Evolutionary conservation across 2,113 vertebrate genomes (phyloP).

Genomic region (Fregetta grallaria): DNA sequence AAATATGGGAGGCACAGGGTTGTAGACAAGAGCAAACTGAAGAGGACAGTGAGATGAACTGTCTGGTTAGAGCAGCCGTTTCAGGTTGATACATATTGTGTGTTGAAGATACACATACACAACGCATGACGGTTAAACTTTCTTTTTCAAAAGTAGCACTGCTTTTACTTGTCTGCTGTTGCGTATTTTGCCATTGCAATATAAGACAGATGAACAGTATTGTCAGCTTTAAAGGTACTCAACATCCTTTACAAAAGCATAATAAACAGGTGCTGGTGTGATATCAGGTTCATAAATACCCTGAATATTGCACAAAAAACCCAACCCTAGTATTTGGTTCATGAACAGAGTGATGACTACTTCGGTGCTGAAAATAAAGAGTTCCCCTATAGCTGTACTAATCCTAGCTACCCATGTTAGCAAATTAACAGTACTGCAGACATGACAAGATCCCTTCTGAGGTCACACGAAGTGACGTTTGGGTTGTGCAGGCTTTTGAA

Average conservation of each 20-base stretch:
- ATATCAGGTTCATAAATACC: neutral
- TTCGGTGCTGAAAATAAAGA: neutral
- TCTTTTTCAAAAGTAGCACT: neutral
- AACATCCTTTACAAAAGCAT: neutral
- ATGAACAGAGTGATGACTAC: neutral
- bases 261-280: neutral
- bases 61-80: neutral
- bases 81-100: neutral
- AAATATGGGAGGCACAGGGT: neutral
- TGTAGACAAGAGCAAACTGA: neutral
- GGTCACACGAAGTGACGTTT: neutral
- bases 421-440: neutral
- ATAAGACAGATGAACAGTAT: neutral
- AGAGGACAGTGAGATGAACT: neutral
- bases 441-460: neutral
- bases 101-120: neutral
- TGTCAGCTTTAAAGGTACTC: neutral
- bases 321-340: neutral
- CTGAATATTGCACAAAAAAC: neutral
- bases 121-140: fast-evolving
- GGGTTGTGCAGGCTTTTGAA: neutral
- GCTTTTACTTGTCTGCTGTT: neutral
- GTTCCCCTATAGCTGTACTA: neutral
- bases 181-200: neutral
- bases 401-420: neutral